Percentiles rank a stretch among this genome's conserved stretches.
phyloP scores from a whole-genome alignment of 2,797 vertebrate genomes.

The Nasua narica region DNA sequence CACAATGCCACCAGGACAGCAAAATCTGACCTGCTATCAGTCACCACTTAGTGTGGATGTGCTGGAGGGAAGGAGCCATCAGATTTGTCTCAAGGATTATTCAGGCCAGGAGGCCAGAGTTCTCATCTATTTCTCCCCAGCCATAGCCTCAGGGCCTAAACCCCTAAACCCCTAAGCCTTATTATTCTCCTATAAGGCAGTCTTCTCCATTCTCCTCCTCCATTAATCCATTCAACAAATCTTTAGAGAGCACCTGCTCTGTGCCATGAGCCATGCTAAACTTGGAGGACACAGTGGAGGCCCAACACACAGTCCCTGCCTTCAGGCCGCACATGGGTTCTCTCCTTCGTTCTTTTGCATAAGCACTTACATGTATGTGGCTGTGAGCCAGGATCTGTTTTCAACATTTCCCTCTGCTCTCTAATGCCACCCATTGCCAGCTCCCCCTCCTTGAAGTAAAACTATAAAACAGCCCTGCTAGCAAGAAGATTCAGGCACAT shows the following conservation, averaged over 20 bases:
- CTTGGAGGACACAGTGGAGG: neutral
- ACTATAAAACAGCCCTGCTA: neutral
- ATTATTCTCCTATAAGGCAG: neutral
- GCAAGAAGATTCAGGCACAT: neutral
- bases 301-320: neutral
- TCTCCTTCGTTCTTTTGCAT: neutral
- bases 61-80: neutral
- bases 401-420: neutral
- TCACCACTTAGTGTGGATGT: neutral
- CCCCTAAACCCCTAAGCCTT: too few relatives aligned
- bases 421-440: neutral
- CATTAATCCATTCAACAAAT: neutral
- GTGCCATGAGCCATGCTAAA: neutral
- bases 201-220: neutral
- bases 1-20: neutral
- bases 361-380: neutral
- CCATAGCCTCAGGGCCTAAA: neutral
- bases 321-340: rapidly evolving
- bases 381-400: neutral
- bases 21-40: neutral
- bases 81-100: neutral
- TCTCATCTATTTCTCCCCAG: neutral
- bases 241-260: neutral
- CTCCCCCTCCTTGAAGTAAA: neutral
- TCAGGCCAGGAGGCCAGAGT: neutral